Conservation (phyloP, 23 tunicate genomes). For the Halocynthia roretzi region DNA sequence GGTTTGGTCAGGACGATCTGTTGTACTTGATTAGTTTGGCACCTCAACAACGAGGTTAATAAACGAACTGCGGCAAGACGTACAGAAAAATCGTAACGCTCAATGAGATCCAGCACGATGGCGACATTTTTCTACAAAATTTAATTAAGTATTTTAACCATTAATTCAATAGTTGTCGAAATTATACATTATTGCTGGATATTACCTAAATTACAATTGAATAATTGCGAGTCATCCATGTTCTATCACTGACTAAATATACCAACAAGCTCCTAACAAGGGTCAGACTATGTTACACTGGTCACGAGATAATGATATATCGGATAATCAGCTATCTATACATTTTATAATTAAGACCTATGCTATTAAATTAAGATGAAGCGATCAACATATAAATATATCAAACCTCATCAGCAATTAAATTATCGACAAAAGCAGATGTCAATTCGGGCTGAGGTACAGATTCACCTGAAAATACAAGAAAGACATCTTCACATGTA, state of each 20-base stretch:
- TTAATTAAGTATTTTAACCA: too few species aligned
- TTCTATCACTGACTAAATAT: too few species aligned
- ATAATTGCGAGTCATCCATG: too few species aligned
- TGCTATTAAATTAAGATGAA: neutral
- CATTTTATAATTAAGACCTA: neutral
- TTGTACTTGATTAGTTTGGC: constrained; percentile 60
- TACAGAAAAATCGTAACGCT: constrained; percentile 61
- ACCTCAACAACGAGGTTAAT: constrained; percentile 60
- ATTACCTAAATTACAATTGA: too few species aligned
- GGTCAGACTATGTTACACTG: too few species aligned
- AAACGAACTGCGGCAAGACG: constrained; percentile 74
- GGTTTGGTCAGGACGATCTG: constrained; percentile 67
- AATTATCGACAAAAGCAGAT: constrained; percentile 48
- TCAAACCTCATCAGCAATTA: constrained; percentile 47
- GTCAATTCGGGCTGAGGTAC: constrained; percentile 53
- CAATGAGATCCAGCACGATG: constrained; percentile 66
- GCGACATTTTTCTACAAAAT: constrained; percentile 35
- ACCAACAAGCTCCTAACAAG: too few species aligned
- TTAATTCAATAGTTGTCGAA: too few species aligned
- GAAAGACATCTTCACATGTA: neutral
- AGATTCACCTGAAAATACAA: constrained; percentile 10
- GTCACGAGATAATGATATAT: too few species aligned
- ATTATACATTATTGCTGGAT: too few species aligned
- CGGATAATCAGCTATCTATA: too few species aligned
- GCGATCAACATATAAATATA: neutral